Evolutionary conservation across 2,797 vertebrate genomes (phyloP).

Genomic region (Lagorchestes hirsutus): DNA sequence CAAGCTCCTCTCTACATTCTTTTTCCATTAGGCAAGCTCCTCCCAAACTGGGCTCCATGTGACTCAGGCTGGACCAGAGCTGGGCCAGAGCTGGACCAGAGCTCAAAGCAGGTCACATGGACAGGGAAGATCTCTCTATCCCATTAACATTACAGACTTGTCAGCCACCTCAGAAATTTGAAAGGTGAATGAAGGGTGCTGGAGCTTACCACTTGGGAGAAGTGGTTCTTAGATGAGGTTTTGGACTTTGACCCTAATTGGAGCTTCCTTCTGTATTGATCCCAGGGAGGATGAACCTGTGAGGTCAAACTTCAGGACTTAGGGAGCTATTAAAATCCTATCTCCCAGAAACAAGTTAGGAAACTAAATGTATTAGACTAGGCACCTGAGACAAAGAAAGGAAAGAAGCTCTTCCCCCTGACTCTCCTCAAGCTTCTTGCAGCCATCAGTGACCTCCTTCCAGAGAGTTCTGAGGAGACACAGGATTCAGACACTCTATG

Average conservation of each 20-base stretch:
- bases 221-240: background rate
- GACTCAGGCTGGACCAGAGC: no score
- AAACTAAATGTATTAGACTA: background rate
- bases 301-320: background rate
- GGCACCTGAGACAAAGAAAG: background rate
- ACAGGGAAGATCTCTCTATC: no score
- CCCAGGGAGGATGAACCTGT: background rate
- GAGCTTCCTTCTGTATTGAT: background rate
- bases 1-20: no score
- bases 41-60: no score
- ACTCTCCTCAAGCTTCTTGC: no score
- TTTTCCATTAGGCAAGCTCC: no score
- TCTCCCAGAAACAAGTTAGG: no score
- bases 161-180: slow-evolving; percentile 53
- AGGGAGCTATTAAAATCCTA: background rate
- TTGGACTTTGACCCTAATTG: background rate
- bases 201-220: no score
- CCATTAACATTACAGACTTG: background rate
- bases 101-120: no score
- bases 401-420: no score
- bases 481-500: background rate
- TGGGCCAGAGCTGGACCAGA: no score
- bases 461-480: background rate
- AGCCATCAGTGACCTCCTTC: background rate
- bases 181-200: slow-evolving; percentile 52